Percentiles rank a stretch among this genome's conserved stretches.
Conservation (phyloP, 2,888 invertebrate genomes). For the Orthosia gothica region DNA sequence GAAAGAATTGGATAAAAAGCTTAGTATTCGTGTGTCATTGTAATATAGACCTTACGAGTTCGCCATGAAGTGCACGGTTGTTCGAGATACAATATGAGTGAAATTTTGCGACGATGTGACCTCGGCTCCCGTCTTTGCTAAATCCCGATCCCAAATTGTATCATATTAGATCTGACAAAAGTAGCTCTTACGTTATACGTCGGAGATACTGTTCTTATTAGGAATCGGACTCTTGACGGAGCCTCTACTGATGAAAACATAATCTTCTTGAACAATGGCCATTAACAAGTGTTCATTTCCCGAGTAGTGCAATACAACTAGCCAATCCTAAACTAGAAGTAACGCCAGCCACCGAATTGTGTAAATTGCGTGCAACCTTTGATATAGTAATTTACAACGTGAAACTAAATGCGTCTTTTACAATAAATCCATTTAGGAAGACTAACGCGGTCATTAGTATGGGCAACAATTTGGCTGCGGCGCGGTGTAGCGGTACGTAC, state of each 20-base stretch:
- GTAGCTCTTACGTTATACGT: constrained; percentile 43
- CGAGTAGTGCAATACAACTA: constrained; percentile 6
- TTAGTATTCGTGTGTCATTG: constrained; percentile 27
- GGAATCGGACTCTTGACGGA: constrained; percentile 5
- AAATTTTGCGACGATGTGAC: constrained; percentile 54
- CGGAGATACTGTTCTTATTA: constrained; percentile 44
- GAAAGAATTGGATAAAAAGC: constrained; percentile 46
- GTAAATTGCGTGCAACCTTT: constrained; percentile 35
- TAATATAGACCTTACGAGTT: constrained; percentile 55
- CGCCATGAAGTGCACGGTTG: constrained; percentile 47
- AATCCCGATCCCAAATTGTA: constrained; percentile 65
- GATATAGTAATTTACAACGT: constrained; percentile 46
- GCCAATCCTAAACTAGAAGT: constrained; percentile 25
- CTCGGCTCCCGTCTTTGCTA: constrained; percentile 59
- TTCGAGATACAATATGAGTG: constrained; percentile 41
- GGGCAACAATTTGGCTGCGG: constrained; percentile 71
- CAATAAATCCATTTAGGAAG: constrained; percentile 66
- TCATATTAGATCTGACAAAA: constrained; percentile 65
- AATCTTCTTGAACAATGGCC: constrained; percentile 22
- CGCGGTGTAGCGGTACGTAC: constrained; percentile 64
- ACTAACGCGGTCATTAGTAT: constrained; percentile 74
- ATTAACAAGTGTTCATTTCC: constrained; percentile 20
- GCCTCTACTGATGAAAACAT: constrained; percentile 30
- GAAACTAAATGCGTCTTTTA: constrained; percentile 52
- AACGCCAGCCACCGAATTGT: constrained; percentile 26